These are phyloP conservation scores for Heterocephalus glaber DNA, from an alignment of 2,113 vertebrate genomes.

Conservation along the genomic window DNA sequence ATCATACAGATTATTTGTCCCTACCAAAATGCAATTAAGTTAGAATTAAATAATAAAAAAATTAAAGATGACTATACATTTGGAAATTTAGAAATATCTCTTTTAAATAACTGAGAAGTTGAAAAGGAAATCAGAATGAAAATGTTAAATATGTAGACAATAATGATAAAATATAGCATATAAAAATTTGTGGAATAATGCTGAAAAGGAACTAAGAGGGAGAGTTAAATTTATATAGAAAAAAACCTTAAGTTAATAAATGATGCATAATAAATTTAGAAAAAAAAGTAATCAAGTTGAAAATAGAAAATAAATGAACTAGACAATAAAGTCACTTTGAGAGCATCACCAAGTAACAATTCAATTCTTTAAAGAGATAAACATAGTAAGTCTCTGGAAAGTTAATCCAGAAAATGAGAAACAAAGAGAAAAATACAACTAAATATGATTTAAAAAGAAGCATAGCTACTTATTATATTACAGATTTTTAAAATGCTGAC, in stretches of 20 bases:
- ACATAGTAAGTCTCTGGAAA: not conserved
- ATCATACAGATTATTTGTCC: not conserved
- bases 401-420: not conserved
- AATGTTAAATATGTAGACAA: not conserved
- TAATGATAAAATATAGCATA: not conserved
- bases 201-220: not conserved
- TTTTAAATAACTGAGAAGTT: not conserved
- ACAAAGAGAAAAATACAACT: slow-evolving; percentile 11
- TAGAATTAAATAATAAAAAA: not conserved
- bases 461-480: not conserved
- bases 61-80: not conserved
- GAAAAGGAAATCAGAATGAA: slow-evolving; percentile 27
- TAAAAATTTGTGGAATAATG: not conserved
- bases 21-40: not conserved
- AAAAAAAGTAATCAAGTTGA: not conserved
- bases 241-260: not conserved
- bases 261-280: slow-evolving; percentile 20
- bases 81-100: not conserved
- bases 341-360: not conserved
- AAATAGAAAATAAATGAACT: slow-evolving; percentile 37
- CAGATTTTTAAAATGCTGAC: not conserved
- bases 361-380: slow-evolving; percentile 1
- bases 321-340: slow-evolving; percentile 3
- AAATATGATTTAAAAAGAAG: not conserved
- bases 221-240: not conserved